These are phyloP conservation scores for Capra hircus DNA, from an alignment of 2,113 vertebrate genomes.

Conservation along the genomic window DNA sequence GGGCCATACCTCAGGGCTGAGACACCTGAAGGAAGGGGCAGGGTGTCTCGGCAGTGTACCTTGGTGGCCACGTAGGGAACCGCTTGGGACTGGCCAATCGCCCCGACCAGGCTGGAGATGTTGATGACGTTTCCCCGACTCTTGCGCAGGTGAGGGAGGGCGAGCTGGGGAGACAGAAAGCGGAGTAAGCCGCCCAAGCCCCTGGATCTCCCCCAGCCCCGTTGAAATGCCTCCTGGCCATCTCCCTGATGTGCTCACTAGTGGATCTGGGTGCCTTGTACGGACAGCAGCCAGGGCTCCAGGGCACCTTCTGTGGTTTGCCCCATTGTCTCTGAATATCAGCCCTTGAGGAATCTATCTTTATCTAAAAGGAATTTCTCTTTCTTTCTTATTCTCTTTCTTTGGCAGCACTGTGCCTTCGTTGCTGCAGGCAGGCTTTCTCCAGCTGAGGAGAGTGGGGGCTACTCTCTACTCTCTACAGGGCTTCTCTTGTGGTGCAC, in stretches of 20 bases:
- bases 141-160: conserved; percentile 81
- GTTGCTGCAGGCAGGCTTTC: not conserved
- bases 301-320: not conserved
- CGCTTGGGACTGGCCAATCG: conserved; percentile 82
- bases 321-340: not conserved
- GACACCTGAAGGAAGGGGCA: no score
- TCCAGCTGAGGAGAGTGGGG: not conserved
- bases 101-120: conserved; percentile 83
- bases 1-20: not conserved
- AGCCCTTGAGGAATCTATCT: not conserved
- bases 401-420: not conserved
- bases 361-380: not conserved
- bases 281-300: not conserved
- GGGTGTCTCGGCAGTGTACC: not conserved
- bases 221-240: rapidly evolving
- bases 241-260: not conserved
- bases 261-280: no score
- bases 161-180: conserved; percentile 72
- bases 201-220: not conserved
- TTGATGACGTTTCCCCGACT: conserved; percentile 86
- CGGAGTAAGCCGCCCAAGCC: rapidly evolving
- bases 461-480: not conserved
- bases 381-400: not conserved
- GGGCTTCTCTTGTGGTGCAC: not conserved
- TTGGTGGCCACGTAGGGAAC: conserved; percentile 87